Base-by-base conservation (phyloP, 2,113 vertebrate genomes). In the Saguinus midas region DNA sequence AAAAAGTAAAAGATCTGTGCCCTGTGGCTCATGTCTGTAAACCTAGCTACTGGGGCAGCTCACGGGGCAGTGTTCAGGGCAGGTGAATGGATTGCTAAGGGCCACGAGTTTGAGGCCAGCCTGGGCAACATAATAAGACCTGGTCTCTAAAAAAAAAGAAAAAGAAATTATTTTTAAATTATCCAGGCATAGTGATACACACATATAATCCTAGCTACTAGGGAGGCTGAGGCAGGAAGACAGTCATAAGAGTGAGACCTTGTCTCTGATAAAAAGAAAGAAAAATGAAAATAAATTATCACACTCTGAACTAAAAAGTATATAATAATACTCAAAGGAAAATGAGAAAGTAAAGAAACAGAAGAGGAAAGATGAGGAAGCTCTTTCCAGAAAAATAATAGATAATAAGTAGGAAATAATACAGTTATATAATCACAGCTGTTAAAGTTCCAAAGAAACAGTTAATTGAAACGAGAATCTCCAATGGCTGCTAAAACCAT, bases 391-490 rank as follows among this genome's bases (percentile, higher is more conserved):
- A 94, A 75, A 32, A 88, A 25, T 18, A 18, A 16, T 45, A 50
- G 8, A 25, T 50, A 87, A 66, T 83, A 29, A 11, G 52, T 81
- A 37, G 45, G 48, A 96, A 88, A 72, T 43, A 85, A 91, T 50
- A 73, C 81, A 88, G 78, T 64, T 72, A 86, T 58, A 55, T 96
- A 92, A 61, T 79, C 14, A 70, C 16, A 76, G 66, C 35, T 68
- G 91, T 37, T 92, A 18, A 85, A 95, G 81, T 79, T 37, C 43
- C 45, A 82, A 78, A 85, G 61, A 87, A 72, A 93, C 0, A 61
- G 82, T 40, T 90, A 83, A 55, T 73, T 72, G n/a, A 40, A 96
- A 76, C 35, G 83, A 94, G 80, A 45, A 29, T 91, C 73, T 64
- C 80, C 23, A 72, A 14, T 8, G 21, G 43, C 90, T 76, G 57